A percentile compares a stretch with the other conserved stretches of the same genome.
phyloP scores from a whole-genome alignment of 1,140 invertebrate species.

The Drosophila varians region DNA sequence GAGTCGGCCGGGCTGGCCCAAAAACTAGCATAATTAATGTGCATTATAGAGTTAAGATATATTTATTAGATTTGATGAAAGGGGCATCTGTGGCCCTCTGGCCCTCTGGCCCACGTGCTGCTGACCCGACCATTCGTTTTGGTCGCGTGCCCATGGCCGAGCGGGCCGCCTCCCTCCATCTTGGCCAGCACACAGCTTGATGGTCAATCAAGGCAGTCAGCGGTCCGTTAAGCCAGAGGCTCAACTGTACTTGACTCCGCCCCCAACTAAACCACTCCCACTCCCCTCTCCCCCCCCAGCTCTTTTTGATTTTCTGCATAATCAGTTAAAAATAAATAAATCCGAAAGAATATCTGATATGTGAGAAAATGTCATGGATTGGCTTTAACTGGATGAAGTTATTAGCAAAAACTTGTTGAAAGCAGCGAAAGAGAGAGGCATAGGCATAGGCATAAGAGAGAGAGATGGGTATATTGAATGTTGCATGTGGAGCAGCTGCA shows the following conservation, averaged over 20 bases:
- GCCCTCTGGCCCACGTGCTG: slow-evolving; percentile 24
- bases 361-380: slow-evolving; percentile 9
- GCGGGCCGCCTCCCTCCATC: slow-evolving; percentile 4
- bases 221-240: slow-evolving; percentile 56
- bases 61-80: slow-evolving; percentile 1
- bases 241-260: slow-evolving; percentile 65
- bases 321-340: slow-evolving; percentile 6
- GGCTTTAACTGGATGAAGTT: slow-evolving; percentile 58
- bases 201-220: slow-evolving; percentile 69
- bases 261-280: neutral
- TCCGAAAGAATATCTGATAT: neutral
- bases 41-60: slow-evolving; percentile 37
- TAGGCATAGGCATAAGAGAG: too few relatives aligned
- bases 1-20: neutral
- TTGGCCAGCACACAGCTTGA: slow-evolving; percentile 14
- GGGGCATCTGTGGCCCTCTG: neutral
- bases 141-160: slow-evolving; percentile 33
- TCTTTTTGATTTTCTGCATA: slow-evolving; percentile 9
- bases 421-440: slow-evolving; percentile 1
- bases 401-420: slow-evolving; percentile 65
- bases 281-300: neutral
- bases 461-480: slow-evolving; percentile 52
- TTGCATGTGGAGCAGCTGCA: slow-evolving; percentile 60
- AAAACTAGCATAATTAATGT: slow-evolving; percentile 66
- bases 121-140: slow-evolving; percentile 34